Evolutionary conservation across 1,140 invertebrate genomes (phyloP).

Genomic region (Saccostrea echinata): DNA sequence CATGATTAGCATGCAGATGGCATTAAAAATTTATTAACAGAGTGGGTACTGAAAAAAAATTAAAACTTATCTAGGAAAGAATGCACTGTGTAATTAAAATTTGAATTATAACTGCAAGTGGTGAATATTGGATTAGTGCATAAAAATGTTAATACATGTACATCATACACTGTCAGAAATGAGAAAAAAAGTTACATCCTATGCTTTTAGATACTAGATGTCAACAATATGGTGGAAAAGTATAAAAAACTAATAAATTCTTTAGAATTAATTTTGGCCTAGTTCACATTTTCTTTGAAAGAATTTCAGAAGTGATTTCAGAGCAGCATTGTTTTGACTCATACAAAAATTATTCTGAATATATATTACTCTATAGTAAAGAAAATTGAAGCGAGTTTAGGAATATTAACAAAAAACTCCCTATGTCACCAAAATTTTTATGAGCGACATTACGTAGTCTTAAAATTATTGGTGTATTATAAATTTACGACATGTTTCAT

Average conservation of each 20-base stretch:
- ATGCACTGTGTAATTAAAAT: not conserved
- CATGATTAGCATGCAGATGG: not conserved
- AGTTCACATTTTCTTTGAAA: no score
- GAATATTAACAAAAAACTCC: not conserved
- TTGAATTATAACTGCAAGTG: not conserved
- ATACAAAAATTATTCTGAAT: not conserved
- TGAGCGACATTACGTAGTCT: constrained; percentile 5
- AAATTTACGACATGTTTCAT: constrained; percentile 17
- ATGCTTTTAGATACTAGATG: no score
- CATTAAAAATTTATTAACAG: not conserved
- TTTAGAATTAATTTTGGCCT: no score
- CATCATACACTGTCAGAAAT: no score
- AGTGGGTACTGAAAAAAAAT: not conserved
- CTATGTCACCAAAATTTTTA: not conserved
- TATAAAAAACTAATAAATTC: no score
- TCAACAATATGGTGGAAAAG: no score
- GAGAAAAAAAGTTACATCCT: no score
- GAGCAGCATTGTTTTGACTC: not conserved
- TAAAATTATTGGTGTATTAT: constrained; percentile 31
- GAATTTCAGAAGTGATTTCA: no score
- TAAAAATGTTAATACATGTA: no score
- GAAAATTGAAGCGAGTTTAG: not conserved
- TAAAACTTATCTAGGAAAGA: not conserved
- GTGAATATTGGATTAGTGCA: not conserved
- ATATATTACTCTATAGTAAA: not conserved